Evolutionary conservation across 2,888 invertebrate species (phyloP).

Genomic region (Rhimphoctona megacephalus): DNA sequence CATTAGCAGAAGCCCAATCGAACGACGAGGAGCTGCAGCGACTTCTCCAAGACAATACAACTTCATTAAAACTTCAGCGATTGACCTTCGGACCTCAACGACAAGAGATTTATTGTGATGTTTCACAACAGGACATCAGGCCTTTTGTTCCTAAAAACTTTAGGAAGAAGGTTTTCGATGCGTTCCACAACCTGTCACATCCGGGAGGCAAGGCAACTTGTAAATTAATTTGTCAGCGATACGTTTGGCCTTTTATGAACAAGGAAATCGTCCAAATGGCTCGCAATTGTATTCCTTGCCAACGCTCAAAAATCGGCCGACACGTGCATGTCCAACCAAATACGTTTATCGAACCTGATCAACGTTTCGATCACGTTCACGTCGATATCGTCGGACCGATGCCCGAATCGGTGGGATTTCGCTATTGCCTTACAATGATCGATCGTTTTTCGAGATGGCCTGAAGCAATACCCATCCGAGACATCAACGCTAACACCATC

Average conservation of each 20-base stretch:
- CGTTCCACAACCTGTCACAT: conserved; percentile 66
- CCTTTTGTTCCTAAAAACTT: conserved; percentile 68
- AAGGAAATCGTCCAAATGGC: conserved; percentile 74
- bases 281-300: conserved; percentile 75
- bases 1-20: too few species aligned
- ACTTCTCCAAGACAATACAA: background rate
- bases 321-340: too few species aligned
- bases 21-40: too few species aligned
- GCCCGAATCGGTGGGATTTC: too few species aligned
- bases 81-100: conserved; percentile 5
- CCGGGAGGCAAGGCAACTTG: conserved; percentile 67
- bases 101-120: conserved; percentile 57
- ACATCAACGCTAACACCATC: too few species aligned
- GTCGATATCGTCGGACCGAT: too few species aligned
- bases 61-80: conserved; percentile 45
- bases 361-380: too few species aligned
- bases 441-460: too few species aligned
- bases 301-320: too few species aligned
- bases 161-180: conserved; percentile 62
- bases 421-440: too few species aligned
- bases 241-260: conserved; percentile 74
- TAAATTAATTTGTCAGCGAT: conserved; percentile 71
- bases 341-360: too few species aligned
- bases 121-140: conserved; percentile 54
- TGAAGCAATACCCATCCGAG: too few species aligned